Conservation (phyloP, 2,113 vertebrate genomes). For the Podarcis cretensis region DNA sequence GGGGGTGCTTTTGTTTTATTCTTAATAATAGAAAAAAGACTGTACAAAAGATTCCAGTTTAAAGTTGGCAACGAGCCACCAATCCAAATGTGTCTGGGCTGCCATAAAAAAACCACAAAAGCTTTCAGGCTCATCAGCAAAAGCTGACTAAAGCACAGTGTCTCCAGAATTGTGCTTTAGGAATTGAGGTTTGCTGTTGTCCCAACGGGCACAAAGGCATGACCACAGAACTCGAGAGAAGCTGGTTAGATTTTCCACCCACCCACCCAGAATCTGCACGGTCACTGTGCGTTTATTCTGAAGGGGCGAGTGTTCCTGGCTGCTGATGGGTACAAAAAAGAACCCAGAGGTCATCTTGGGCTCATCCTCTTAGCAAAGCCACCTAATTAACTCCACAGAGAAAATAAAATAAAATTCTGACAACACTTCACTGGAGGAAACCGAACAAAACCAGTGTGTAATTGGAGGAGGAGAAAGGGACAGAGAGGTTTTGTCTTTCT, state of each 20-base stretch:
- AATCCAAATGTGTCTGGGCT: neutral
- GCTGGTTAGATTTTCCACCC: neutral
- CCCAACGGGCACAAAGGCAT: neutral
- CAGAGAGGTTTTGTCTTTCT: too few species aligned
- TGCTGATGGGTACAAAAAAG: neutral
- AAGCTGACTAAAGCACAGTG: rapidly evolving
- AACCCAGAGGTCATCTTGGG: too few species aligned
- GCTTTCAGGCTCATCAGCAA: rapidly evolving
- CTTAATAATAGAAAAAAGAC: neutral
- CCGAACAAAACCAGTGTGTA: too few species aligned
- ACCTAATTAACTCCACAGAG: too few species aligned
- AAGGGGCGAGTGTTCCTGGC: neutral
- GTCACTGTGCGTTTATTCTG: neutral
- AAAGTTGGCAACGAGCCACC: neutral
- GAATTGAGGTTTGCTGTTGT: neutral
- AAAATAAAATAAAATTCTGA: too few species aligned
- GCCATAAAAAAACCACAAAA: neutral
- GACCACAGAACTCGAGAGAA: neutral
- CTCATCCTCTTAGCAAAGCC: too few species aligned
- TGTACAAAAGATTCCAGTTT: neutral
- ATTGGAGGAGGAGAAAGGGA: too few species aligned
- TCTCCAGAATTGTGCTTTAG: rapidly evolving
- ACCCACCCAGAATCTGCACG: neutral
- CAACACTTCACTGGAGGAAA: too few species aligned
- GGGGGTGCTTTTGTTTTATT: neutral